phyloP scores from a whole-genome alignment of 2,888 invertebrate species.

The Drosophila pseudotalamancana region DNA sequence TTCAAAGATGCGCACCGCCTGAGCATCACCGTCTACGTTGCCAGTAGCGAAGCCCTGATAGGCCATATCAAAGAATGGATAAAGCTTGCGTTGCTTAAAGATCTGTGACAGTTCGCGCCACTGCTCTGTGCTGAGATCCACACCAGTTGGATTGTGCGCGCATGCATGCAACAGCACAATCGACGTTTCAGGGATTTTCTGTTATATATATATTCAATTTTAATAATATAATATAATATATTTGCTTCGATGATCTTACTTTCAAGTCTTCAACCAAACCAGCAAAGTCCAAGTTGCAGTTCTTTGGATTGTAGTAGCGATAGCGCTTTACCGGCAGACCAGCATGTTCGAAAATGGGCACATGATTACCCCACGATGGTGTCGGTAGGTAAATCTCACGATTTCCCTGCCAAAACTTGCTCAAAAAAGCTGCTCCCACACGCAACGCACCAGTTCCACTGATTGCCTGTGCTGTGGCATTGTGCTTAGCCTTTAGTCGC shows the following conservation, averaged over 20 bases:
- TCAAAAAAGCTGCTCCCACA: conserved; percentile 94
- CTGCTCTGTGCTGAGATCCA: conserved; percentile 94
- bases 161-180: conserved; percentile 97
- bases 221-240: neutral
- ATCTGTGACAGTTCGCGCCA: conserved; percentile 95
- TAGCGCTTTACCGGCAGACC: conserved; percentile 94
- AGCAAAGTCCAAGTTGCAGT: conserved; percentile 95
- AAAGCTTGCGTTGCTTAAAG: conserved; percentile 91
- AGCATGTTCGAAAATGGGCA: conserved; percentile 95
- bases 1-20: conserved; percentile 94
- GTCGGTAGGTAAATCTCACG: conserved; percentile 95
- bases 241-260: conserved; percentile 86
- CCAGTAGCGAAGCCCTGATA: conserved; percentile 99
- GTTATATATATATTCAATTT: conserved; percentile 70
- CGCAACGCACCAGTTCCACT: conserved; percentile 99
- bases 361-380: conserved; percentile 99
- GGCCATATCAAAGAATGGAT: conserved; percentile 99
- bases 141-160: conserved; percentile 99
- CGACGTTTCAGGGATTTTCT: conserved; percentile 96
- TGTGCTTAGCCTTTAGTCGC: conserved; percentile 88
- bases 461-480: conserved; percentile 93
- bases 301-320: conserved; percentile 96
- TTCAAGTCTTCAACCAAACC: conserved; percentile 95
- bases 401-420: conserved; percentile 90
- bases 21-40: conserved; percentile 93